Evolutionary conservation across 64 coral and sea anemone genomes (phyloP).

Genomic region (Pocillopora damicornis): DNA sequence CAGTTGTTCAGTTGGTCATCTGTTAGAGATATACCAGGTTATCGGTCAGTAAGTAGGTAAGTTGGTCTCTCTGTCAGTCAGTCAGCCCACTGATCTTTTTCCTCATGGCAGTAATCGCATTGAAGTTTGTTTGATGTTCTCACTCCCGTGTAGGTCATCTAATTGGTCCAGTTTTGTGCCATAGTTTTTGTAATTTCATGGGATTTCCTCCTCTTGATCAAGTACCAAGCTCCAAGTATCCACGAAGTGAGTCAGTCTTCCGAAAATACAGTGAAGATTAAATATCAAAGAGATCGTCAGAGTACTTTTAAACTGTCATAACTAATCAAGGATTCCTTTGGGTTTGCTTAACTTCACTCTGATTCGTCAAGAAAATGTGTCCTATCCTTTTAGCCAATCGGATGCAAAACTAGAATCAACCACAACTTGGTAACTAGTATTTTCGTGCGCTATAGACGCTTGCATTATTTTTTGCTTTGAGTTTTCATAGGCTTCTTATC

Average conservation of each 20-base stretch:
- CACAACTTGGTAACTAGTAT: no score
- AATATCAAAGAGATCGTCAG: no score
- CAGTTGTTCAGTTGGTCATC: no score
- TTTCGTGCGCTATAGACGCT: no score
- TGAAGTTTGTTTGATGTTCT: neutral
- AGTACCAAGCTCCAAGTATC: constrained; percentile 78
- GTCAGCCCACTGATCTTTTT: neutral
- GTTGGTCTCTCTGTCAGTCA: neutral
- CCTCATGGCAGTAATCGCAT: neutral
- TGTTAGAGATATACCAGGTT: neutral
- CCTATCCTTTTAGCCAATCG: no score
- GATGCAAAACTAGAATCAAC: no score
- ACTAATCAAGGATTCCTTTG: no score
- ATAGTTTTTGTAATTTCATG: constrained; percentile 99
- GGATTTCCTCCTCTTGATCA: constrained; percentile 84
- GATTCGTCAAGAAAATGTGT: no score
- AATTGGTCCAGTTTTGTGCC: constrained; percentile 89
- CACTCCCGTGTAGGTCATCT: constrained; percentile 63
- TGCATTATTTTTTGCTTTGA: no score
- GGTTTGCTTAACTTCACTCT: no score
- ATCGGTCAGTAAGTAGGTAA: neutral
- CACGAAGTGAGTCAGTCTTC: constrained; percentile 54
- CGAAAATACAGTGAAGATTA: neutral
- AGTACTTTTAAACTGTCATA: no score
- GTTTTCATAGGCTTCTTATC: no score